Percentiles rank a stretch among this genome's conserved stretches.
Evolutionary conservation across 53 echinoderm and acorn worm species (phyloP).

Genomic region (Holothuria scabra): DNA sequence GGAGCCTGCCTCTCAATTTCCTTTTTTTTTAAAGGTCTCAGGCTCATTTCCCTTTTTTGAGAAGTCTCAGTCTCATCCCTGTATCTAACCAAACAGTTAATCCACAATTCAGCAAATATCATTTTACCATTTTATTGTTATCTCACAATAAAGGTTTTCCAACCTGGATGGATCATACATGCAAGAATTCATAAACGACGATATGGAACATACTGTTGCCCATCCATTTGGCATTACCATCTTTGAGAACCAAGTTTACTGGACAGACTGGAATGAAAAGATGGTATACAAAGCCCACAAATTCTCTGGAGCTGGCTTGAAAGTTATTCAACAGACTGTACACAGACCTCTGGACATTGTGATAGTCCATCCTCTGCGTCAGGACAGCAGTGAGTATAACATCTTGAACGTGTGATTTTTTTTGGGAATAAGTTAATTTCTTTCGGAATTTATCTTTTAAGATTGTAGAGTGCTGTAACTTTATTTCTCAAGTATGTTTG

Average conservation of each 20-base stretch:
- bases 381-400: slow-evolving; percentile 63
- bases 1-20: too few relatives aligned
- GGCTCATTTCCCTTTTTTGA: too few relatives aligned
- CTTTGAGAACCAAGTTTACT: slow-evolving; percentile 84
- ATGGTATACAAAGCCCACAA: slow-evolving; percentile 82
- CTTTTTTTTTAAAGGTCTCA: too few relatives aligned
- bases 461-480: too few relatives aligned
- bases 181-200: slow-evolving; percentile 83
- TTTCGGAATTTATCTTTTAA: too few relatives aligned
- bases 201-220: slow-evolving; percentile 64
- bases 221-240: slow-evolving; percentile 90
- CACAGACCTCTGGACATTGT: slow-evolving; percentile 84
- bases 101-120: too few relatives aligned
- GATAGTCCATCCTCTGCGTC: slow-evolving; percentile 72
- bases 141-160: slow-evolving; percentile 61
- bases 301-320: slow-evolving; percentile 58
- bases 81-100: too few relatives aligned
- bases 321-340: slow-evolving; percentile 48
- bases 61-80: too few relatives aligned
- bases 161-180: slow-evolving; percentile 76
- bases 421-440: too few relatives aligned
- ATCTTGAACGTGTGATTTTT: neutral
- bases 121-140: neutral
- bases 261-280: slow-evolving; percentile 95
- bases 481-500: too few relatives aligned